Conservation (phyloP, 2,113 vertebrate species). For the Phaetusa simplex region DNA sequence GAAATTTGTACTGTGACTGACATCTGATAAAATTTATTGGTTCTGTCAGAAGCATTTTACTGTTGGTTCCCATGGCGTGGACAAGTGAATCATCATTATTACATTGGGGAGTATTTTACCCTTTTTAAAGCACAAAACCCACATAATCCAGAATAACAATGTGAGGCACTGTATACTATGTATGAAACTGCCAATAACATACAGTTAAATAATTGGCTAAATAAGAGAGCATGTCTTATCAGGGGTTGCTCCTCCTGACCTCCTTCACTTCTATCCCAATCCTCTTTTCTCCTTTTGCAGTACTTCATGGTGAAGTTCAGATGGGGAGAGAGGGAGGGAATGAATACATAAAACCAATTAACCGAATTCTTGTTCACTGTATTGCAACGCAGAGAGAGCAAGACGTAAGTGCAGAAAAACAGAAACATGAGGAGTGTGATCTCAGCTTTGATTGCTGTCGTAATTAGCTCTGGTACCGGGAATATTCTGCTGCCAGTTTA, state of each 20-base stretch:
- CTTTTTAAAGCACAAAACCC: not conserved
- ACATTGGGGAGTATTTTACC: not conserved
- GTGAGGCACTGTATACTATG: not conserved
- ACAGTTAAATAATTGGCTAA: not conserved
- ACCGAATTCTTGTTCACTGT: not conserved
- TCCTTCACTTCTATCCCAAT: not conserved
- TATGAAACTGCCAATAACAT: not conserved
- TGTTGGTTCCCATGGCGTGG: not conserved
- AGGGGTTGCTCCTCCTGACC: not conserved
- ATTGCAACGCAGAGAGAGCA: not conserved
- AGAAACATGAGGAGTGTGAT: not conserved
- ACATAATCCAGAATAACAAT: not conserved
- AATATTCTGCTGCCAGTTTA: not conserved
- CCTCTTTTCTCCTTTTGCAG: not conserved
- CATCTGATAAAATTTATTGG: not conserved
- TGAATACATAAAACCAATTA: not conserved
- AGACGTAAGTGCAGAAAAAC: not conserved
- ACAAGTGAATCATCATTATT: not conserved
- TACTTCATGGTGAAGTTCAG: not conserved
- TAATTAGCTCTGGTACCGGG: not conserved
- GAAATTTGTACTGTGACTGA: not conserved
- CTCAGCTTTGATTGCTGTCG: not conserved
- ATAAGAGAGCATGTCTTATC: not conserved
- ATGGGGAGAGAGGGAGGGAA: not conserved
- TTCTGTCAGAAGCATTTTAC: not conserved